A percentile compares a stretch with the other conserved stretches of the same genome.
These are phyloP conservation scores for Onchidella celtica DNA, from an alignment of 2,888 invertebrate genomes.

Conservation along the genomic window DNA sequence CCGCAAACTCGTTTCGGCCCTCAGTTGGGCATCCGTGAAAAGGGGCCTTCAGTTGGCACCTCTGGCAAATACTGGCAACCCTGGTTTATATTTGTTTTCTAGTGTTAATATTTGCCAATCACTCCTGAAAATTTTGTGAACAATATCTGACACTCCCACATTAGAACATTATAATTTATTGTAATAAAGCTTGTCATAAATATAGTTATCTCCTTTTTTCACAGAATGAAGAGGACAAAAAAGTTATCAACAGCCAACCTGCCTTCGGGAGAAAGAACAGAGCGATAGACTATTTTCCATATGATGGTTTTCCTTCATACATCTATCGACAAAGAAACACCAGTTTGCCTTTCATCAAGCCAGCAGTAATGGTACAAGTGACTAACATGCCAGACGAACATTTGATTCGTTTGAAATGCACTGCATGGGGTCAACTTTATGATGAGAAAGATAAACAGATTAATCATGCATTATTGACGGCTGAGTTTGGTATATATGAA, in stretches of 20 bases:
- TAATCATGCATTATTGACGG: slow-evolving; percentile 40
- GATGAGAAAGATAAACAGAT: slow-evolving; percentile 8
- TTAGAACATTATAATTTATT: too few relatives aligned
- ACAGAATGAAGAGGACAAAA: slow-evolving; percentile 29
- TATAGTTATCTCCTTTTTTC: neutral
- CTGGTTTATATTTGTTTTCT: too few relatives aligned
- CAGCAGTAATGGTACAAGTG: slow-evolving; percentile 53
- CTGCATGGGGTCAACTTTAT: slow-evolving; percentile 48
- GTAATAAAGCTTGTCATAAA: too few relatives aligned
- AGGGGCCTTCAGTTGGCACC: too few relatives aligned
- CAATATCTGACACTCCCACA: too few relatives aligned
- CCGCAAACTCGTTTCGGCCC: too few relatives aligned
- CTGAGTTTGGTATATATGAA: slow-evolving; percentile 42
- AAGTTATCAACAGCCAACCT: neutral
- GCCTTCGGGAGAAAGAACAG: slow-evolving; percentile 11
- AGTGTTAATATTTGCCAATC: too few relatives aligned
- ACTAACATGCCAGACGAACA: slow-evolving; percentile 11
- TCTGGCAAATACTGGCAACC: too few relatives aligned
- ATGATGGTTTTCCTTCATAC: slow-evolving; percentile 43
- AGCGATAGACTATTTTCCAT: slow-evolving; percentile 44
- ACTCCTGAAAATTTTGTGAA: too few relatives aligned
- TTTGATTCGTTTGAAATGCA: slow-evolving; percentile 43
- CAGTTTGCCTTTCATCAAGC: slow-evolving; percentile 38
- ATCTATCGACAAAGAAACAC: slow-evolving; percentile 43
- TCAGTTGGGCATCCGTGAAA: too few relatives aligned